phyloP scores from a whole-genome alignment of 2,797 vertebrate species.

The Pitangus sulphuratus region DNA sequence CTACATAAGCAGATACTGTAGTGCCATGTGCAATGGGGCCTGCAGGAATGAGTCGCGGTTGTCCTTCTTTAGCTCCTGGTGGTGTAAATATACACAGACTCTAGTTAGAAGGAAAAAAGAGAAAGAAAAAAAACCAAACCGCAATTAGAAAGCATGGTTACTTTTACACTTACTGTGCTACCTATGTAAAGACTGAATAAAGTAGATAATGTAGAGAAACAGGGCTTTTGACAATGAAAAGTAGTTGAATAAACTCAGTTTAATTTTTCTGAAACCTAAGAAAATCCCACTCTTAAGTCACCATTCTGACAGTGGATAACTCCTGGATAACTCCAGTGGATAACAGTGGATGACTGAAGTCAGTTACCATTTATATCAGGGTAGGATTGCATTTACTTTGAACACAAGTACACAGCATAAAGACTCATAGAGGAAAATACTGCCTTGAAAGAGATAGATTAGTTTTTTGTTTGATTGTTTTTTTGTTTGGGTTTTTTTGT shows the following conservation, averaged over 20 bases:
- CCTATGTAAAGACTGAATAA: not conserved
- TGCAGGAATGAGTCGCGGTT: constrained; percentile 88
- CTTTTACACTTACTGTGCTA: not conserved
- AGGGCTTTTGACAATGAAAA: not conserved
- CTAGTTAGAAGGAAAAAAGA: constrained; percentile 72
- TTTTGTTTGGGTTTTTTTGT: too few relatives aligned
- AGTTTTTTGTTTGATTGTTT: too few relatives aligned
- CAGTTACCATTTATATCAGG: not conserved
- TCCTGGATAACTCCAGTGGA: not conserved
- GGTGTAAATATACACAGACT: constrained; percentile 96
- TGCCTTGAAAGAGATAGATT: not conserved
- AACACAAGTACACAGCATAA: not conserved
- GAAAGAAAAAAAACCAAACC: not conserved
- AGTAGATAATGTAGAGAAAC: not conserved
- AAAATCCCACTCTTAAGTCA: not conserved
- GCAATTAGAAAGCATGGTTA: constrained; percentile 9
- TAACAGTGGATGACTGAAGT: not conserved
- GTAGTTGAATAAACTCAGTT: not conserved
- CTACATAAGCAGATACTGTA: constrained; percentile 95
- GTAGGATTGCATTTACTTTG: not conserved
- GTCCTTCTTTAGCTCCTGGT: constrained; percentile 90
- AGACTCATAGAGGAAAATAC: not conserved
- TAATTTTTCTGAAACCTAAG: not conserved
- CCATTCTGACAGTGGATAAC: not conserved
- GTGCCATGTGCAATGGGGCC: constrained; percentile 92